These are phyloP conservation scores for Hydropsyche tenuis DNA, from an alignment of 1,140 invertebrate species.

Conservation along the genomic window DNA sequence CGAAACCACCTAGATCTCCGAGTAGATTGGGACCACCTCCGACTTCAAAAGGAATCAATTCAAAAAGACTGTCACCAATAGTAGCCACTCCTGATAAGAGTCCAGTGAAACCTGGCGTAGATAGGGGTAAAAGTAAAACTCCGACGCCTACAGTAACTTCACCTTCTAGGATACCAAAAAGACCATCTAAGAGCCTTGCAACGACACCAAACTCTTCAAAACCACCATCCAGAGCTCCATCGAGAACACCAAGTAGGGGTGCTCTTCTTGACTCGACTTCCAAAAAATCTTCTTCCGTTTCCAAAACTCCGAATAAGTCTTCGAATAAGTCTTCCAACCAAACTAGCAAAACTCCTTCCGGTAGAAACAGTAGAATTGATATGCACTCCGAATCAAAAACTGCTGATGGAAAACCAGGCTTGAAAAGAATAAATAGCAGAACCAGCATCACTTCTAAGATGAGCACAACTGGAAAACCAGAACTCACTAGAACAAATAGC, in stretches of 20 bases:
- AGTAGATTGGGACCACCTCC: conserved; percentile 59
- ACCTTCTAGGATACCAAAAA: conserved; percentile 48
- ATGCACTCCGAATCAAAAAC: conserved; percentile 32
- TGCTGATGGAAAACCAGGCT: conserved; percentile 36
- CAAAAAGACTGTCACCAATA: conserved; percentile 62
- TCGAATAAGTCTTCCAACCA: conserved; percentile 20
- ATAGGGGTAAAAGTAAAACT: conserved; percentile 53
- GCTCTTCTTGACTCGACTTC: conserved; percentile 54
- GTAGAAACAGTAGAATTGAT: conserved; percentile 25
- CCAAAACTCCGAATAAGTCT: neutral
- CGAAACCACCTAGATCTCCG: conserved; percentile 61
- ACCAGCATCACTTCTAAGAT: conserved; percentile 53
- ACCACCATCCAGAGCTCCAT: conserved; percentile 46
- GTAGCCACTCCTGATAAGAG: conserved; percentile 61
- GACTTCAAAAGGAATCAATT: conserved; percentile 57
- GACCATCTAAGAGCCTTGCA: conserved; percentile 47
- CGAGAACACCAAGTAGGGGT: conserved; percentile 52
- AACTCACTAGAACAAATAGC: conserved; percentile 52
- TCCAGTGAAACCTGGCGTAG: conserved; percentile 55
- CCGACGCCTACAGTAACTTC: conserved; percentile 59
- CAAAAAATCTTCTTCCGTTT: conserved; percentile 34
- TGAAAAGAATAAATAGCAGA: conserved; percentile 53
- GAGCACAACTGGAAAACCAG: conserved; percentile 55
- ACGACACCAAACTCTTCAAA: conserved; percentile 47
- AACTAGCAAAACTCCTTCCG: conserved; percentile 11